Conservation (phyloP, 1,140 invertebrate species). For the Drosophila azteca region DNA sequence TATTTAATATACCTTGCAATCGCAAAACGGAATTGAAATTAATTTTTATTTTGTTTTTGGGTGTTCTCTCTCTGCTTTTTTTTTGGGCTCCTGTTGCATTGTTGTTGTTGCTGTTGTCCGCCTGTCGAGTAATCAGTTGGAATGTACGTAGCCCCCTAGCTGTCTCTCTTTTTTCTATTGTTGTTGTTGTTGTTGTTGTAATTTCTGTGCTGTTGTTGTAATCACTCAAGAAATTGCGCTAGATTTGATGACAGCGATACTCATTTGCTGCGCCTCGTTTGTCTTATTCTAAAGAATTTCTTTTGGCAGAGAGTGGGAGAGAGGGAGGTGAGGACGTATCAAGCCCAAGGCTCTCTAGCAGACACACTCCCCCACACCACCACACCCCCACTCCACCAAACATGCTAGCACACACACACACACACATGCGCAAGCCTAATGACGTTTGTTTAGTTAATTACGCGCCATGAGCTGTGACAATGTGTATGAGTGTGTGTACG, state of each 20-base stretch:
- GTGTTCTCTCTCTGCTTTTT: slow-evolving; percentile 15
- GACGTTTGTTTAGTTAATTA: slow-evolving; percentile 83
- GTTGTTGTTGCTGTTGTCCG: slow-evolving; percentile 39
- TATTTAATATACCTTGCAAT: no score
- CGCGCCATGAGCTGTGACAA: slow-evolving; percentile 82
- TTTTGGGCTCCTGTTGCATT: slow-evolving; percentile 54
- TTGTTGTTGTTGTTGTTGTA: slow-evolving; percentile 16
- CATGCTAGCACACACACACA: slow-evolving; percentile 9
- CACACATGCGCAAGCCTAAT: slow-evolving; percentile 72
- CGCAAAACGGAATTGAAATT: slow-evolving; percentile 62
- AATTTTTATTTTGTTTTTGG: slow-evolving; percentile 64
- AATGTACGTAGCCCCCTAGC: slow-evolving; percentile 3
- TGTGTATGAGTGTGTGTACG: slow-evolving; percentile 32
- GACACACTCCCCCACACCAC: neutral
- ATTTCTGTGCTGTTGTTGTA: slow-evolving; percentile 66
- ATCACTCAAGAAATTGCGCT: slow-evolving; percentile 81
- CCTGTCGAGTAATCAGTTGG: slow-evolving; percentile 72
- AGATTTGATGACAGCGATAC: slow-evolving; percentile 81
- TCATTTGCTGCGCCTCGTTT: slow-evolving; percentile 67
- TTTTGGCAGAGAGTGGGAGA: slow-evolving; percentile 11
- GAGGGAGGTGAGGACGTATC: neutral
- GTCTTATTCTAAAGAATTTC: slow-evolving; percentile 37
- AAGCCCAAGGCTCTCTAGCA: slow-evolving; percentile 34
- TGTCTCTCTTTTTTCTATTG: slow-evolving; percentile 3
- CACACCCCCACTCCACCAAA: neutral